Evolutionary conservation across 2,113 vertebrate genomes (phyloP).

Genomic region (Columba janthina): DNA sequence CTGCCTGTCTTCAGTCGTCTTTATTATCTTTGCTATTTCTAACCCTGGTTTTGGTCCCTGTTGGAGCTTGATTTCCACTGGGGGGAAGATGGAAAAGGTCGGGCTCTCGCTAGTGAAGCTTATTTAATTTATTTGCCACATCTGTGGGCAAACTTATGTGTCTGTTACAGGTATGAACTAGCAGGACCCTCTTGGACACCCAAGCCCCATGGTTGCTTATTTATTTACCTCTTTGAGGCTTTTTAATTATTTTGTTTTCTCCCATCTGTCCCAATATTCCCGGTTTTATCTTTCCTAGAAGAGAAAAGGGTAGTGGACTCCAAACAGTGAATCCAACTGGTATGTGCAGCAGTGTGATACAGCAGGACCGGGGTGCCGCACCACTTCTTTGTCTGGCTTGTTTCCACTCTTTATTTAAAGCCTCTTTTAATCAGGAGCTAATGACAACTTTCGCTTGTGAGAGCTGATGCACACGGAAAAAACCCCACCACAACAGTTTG

Average conservation of each 20-base stretch:
- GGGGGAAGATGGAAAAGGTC: constrained; percentile 53
- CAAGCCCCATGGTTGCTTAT: not conserved
- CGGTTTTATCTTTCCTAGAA: not conserved
- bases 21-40: not conserved
- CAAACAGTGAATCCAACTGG: constrained; percentile 16
- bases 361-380: not conserved
- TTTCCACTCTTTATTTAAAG: constrained; percentile 14
- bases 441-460: not conserved
- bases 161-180: not conserved
- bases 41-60: not conserved
- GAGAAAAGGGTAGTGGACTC: not conserved
- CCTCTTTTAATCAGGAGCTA: constrained; percentile 37
- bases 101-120: constrained; percentile 20
- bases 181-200: not conserved
- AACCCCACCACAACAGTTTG: not conserved
- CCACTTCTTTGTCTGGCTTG: not conserved
- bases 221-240: not conserved
- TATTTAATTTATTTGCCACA: constrained; percentile 6
- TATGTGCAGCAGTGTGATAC: constrained; percentile 6
- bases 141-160: not conserved
- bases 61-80: not conserved
- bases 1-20: not conserved
- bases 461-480: not conserved
- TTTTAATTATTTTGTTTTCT: not conserved
- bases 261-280: not conserved